Base-by-base conservation (phyloP, 1,140 invertebrate species). In the Drosophila insularis region DNA sequence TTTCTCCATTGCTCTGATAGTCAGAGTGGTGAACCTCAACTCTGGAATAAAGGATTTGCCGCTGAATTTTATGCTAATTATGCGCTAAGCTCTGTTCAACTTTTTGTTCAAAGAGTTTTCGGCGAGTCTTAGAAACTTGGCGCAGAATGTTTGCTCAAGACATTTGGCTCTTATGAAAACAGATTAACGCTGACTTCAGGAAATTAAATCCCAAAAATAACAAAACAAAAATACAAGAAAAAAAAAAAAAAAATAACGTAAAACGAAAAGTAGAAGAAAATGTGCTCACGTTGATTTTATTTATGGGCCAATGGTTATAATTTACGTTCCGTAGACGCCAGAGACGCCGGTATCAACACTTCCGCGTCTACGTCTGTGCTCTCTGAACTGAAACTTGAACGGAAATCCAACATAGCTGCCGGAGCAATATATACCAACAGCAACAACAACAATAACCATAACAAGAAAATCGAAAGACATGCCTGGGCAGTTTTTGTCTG, bases 11-110 rank as follows among this genome's bases (percentile, higher is more conserved):
- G 0, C 27, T 27, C 27, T 27, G 27, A 27, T 5, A 5, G 6
- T 27, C 11, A 7, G n/a, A n/a, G n/a, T 50, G 43, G 17, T 21
- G 17, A 39, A 17, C 70, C 27, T 56, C 13, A 64, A 55, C 43
- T 67, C 7, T 21, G 43, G 43, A 60, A 60, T 53, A 63, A 74
- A 70, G 78, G 81, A 78, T 85, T 85, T 85, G 62, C 67, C 63
- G 56, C 71, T 53, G 78, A 81, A 74, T 85, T 81, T 75, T 85
- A 87, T 85, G 81, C 79, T 85, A 85, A 85, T 87, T 85, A 82
- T 78, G 53, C 74, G 78, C 71, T 81, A 85, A 81, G 78, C 80
- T 74, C 43, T 35, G 54, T 78, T 71, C 43, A 84, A 85, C 81
- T 84, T 76, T 27, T 76, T 80, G 43, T 50, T 61, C 76, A 81